phyloP scores from a whole-genome alignment of 1,140 invertebrate genomes.

The Lordiphosa stackelbergi region DNA sequence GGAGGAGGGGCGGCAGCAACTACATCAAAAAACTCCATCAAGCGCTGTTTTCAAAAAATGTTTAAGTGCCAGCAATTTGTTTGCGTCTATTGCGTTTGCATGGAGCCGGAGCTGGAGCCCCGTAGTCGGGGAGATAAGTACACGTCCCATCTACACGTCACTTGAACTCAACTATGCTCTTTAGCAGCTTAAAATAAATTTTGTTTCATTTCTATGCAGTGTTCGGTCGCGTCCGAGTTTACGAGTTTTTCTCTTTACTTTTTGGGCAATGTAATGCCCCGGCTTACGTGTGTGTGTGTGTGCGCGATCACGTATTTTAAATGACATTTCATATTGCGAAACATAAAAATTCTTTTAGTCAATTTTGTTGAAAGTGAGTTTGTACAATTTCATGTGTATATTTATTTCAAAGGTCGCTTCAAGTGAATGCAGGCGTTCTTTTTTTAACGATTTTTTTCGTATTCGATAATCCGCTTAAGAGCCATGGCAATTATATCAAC shows the following conservation, averaged over 20 bases:
- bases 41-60: slow-evolving; percentile 62
- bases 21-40: slow-evolving; percentile 56
- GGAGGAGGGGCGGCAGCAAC: slow-evolving; percentile 8
- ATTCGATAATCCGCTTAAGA: slow-evolving; percentile 34
- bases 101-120: slow-evolving; percentile 6
- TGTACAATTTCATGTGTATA: slow-evolving; percentile 35
- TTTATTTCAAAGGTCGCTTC: slow-evolving; percentile 31
- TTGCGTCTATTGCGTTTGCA: slow-evolving; percentile 57
- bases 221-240: slow-evolving; percentile 30
- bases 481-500: slow-evolving; percentile 8
- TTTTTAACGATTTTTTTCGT: slow-evolving; percentile 45
- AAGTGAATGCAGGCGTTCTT: slow-evolving; percentile 6
- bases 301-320: too few relatives aligned
- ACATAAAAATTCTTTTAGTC: slow-evolving; percentile 55
- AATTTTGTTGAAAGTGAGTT: slow-evolving; percentile 31
- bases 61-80: slow-evolving; percentile 67
- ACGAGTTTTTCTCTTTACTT: slow-evolving; percentile 16
- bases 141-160: slow-evolving; percentile 46
- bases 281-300: slow-evolving; percentile 10
- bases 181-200: slow-evolving; percentile 66
- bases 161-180: slow-evolving; percentile 63
- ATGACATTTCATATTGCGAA: slow-evolving; percentile 26
- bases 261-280: slow-evolving; percentile 13
- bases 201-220: slow-evolving; percentile 54
- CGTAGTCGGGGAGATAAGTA: slow-evolving; percentile 43